These are phyloP conservation scores for Trididemnum nubilum DNA, from an alignment of 23 tunicate species.

Conservation along the genomic window DNA sequence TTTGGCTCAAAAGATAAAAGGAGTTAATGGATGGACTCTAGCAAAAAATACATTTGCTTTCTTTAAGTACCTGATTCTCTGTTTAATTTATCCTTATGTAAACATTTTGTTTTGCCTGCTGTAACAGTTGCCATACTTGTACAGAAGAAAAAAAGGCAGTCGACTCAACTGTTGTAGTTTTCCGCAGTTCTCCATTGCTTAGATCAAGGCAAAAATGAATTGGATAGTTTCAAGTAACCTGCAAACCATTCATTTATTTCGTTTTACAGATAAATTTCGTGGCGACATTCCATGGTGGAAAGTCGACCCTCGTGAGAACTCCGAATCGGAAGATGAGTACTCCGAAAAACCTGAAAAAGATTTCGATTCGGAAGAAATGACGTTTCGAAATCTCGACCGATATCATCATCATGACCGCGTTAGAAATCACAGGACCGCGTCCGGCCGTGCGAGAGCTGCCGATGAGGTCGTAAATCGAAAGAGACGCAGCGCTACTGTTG, in stretches of 20 bases:
- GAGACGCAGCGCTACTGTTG: constrained; percentile 21
- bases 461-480: constrained; percentile 20
- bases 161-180: no score
- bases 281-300: constrained; percentile 84
- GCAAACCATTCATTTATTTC: background rate
- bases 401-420: constrained; percentile 46
- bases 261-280: constrained; percentile 44
- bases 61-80: no score
- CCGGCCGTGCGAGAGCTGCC: constrained; percentile 49
- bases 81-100: no score
- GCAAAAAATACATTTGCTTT: no score
- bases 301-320: constrained; percentile 43
- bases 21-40: no score
- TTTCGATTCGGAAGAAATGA: background rate
- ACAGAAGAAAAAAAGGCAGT: no score
- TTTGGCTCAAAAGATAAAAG: no score
- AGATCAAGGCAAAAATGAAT: no score
- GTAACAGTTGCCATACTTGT: no score
- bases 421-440: constrained; percentile 48
- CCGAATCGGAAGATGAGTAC: background rate
- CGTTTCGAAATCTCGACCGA: constrained; percentile 11
- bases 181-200: no score
- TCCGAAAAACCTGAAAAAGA: background rate
- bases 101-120: no score
- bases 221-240: no score